phyloP scores from a whole-genome alignment of 1,140 invertebrate genomes.

The Mya arenaria region DNA sequence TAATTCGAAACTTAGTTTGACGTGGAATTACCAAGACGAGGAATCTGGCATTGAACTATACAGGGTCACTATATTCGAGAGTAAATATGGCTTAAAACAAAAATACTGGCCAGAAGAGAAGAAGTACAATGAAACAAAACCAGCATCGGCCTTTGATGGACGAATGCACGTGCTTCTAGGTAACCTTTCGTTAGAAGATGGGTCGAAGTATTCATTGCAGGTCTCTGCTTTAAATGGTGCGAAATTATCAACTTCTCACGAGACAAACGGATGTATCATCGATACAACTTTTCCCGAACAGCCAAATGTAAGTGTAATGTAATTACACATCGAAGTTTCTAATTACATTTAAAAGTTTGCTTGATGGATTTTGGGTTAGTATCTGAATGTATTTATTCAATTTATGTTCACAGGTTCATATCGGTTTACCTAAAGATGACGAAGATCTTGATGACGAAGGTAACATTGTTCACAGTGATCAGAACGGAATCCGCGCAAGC shows the following conservation, averaged over 20 bases:
- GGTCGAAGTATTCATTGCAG: slow-evolving; percentile 19
- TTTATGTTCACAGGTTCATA: slow-evolving; percentile 48
- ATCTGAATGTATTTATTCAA: too few species aligned
- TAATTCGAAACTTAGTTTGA: slow-evolving; percentile 8
- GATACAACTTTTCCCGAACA: slow-evolving; percentile 1
- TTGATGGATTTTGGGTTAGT: not conserved
- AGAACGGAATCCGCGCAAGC: slow-evolving; percentile 48
- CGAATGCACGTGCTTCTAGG: not conserved
- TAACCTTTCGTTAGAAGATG: slow-evolving; percentile 14
- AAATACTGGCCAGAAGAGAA: slow-evolving; percentile 5
- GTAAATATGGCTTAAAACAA: slow-evolving; percentile 14
- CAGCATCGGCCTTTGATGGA: not conserved
- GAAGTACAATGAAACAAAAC: not conserved
- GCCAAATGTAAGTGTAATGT: slow-evolving; percentile 32
- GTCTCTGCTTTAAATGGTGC: slow-evolving; percentile 39
- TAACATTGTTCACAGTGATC: slow-evolving; percentile 56
- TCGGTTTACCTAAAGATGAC: slow-evolving; percentile 58
- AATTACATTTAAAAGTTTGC: not conserved
- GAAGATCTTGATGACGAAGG: slow-evolving; percentile 60
- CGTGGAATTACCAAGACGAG: slow-evolving; percentile 20
- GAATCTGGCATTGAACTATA: slow-evolving; percentile 41
- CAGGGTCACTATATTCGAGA: slow-evolving; percentile 12
- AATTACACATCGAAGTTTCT: not conserved
- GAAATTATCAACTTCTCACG: slow-evolving; percentile 10
- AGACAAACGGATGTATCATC: slow-evolving; percentile 17